Conservation (phyloP, 2,113 vertebrate genomes). For the Emydocephalus ijimae region DNA sequence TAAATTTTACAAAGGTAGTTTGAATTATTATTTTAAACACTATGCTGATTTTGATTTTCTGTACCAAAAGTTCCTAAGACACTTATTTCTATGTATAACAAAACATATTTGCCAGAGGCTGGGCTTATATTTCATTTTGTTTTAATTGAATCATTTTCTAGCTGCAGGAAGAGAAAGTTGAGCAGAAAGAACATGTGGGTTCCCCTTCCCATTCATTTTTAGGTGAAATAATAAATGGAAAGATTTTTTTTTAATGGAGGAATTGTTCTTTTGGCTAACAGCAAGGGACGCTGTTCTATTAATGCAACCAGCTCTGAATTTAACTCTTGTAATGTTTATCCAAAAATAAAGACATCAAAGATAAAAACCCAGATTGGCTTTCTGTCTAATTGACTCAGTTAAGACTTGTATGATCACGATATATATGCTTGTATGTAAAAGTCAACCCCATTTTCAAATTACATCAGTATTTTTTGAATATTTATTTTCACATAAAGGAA, state of each 20-base stretch:
- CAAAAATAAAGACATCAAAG: not conserved
- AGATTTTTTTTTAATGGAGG: not conserved
- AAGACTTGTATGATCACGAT: not conserved
- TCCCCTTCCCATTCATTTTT: not conserved
- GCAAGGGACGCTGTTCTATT: not conserved
- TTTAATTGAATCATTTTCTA: not conserved
- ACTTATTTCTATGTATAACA: not conserved
- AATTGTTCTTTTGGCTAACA: not conserved
- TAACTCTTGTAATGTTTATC: not conserved
- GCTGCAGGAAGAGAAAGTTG: not conserved
- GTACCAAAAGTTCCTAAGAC: not conserved
- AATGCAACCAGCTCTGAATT: not conserved
- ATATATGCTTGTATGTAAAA: not conserved
- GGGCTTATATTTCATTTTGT: not conserved
- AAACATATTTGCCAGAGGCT: too few relatives aligned
- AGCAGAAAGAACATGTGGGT: not conserved
- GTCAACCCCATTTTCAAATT: not conserved
- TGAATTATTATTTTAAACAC: not conserved
- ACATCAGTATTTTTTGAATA: not conserved
- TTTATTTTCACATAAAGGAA: too few relatives aligned
- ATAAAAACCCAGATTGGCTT: not conserved
- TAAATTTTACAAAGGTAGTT: not conserved
- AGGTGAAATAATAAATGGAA: not conserved
- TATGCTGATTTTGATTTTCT: not conserved
- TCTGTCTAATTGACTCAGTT: not conserved